These are phyloP conservation scores for Stomatorhinus ivindoensis DNA, from an alignment of 2,113 vertebrate species.

Conservation along the genomic window DNA sequence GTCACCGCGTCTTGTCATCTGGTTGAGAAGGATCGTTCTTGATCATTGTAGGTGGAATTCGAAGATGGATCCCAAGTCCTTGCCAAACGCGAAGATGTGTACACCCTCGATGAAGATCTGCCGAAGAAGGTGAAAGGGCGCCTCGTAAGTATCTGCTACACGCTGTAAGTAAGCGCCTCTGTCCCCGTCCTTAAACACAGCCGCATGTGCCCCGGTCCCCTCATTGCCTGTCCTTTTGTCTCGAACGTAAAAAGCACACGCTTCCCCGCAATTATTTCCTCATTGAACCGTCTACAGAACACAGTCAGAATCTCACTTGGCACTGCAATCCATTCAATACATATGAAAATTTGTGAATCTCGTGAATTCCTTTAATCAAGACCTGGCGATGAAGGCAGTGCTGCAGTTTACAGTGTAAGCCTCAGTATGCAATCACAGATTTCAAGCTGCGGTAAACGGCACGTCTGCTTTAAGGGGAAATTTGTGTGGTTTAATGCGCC, in stretches of 20 bases:
- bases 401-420: background rate
- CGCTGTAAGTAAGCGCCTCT: conserved; percentile 1
- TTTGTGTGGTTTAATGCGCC: background rate
- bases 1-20: too few species aligned
- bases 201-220: background rate
- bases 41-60: conserved; percentile 80
- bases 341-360: background rate
- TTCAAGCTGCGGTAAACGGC: background rate
- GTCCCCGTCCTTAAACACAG: background rate
- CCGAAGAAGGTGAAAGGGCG: conserved; percentile 94
- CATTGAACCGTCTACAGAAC: background rate
- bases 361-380: background rate
- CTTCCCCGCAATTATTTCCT: background rate
- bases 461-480: background rate
- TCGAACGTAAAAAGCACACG: background rate
- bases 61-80: conserved; percentile 91
- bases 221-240: background rate
- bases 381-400: background rate
- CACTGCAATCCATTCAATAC: background rate
- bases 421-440: background rate
- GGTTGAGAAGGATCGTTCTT: background rate
- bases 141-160: conserved; percentile 72
- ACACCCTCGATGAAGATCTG: conserved; percentile 87
- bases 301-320: background rate
- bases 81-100: conserved; percentile 90